Base-by-base conservation (phyloP, 2,888 invertebrate species). In the Habroteleia sp. region DNA sequence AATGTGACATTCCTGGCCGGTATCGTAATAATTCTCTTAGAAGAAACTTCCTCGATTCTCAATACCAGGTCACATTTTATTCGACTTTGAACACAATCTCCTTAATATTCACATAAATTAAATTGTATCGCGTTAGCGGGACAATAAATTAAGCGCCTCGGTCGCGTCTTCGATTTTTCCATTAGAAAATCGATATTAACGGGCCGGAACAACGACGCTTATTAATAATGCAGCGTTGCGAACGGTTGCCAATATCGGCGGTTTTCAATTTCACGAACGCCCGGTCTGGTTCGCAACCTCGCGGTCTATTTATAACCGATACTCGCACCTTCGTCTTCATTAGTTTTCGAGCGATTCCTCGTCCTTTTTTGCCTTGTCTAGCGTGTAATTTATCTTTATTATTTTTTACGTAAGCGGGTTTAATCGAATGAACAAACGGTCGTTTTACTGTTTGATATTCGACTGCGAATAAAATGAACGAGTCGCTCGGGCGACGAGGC, bases 61-160 rank as follows among this genome's bases (percentile, higher is more conserved):
- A 44, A 71, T 72, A 58, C 23, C 72, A 72, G 63, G 72, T 63
- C 63, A 56, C 44, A 63, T 58, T 56, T 63, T 56, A 56, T 58
- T 63, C 48, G 29, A 41, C 37, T 44, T 39, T 8, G 37, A 27
- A 23, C 33, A 41, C 23, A 25, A 7, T 33, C 52, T 27, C 10
- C 7, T 69, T 63, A 58, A 72, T 48, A 65, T 72, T 72, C 72
- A 72, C 63, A 72, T 72, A 72, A 72, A 72, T 72, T 72, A 72
- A 72, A 72, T 56, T 56, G 56, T 72, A 48, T 63, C 48, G 33
- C 25, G 6, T 33, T 17, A 10, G 20, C 13, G 25, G 35, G 27
- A 11, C 35, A 25, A 54, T 46, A 62, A 54, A 71, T 62, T 20
- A 35, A 37, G 25, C n/a, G 2, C 10, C 4, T 42, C 42, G 7